Evolutionary conservation across 2,888 invertebrate species (phyloP).

Genomic region (Apotomis betuletana): DNA sequence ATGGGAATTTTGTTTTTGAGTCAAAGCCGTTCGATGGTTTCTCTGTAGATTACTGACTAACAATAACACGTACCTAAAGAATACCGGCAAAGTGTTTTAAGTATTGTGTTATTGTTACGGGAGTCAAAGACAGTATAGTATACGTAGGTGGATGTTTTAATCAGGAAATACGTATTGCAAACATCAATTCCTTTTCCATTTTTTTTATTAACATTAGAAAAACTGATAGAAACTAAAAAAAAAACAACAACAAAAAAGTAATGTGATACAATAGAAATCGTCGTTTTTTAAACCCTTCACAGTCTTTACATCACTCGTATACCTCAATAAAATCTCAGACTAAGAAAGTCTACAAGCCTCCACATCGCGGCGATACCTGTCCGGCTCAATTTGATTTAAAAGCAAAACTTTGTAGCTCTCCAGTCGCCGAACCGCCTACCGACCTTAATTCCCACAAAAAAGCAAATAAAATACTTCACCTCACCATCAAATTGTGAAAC

Average conservation of each 20-base stretch:
- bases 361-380: slow-evolving; percentile 17
- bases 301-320: neutral
- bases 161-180: no score
- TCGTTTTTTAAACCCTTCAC: no score
- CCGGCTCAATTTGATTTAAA: slow-evolving; percentile 39
- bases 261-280: no score
- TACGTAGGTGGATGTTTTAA: no score
- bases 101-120: no score
- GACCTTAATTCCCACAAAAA: slow-evolving; percentile 39
- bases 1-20: neutral
- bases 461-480: slow-evolving; percentile 57
- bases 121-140: no score
- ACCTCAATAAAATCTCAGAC: neutral
- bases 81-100: no score
- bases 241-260: no score
- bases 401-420: slow-evolving; percentile 41
- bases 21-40: neutral
- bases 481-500: slow-evolving; percentile 66
- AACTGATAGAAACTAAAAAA: no score
- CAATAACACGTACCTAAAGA: no score
- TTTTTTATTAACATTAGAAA: no score
- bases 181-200: no score
- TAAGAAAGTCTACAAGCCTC: neutral
- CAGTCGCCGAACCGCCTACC: slow-evolving; percentile 19
- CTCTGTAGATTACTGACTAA: neutral